These are phyloP conservation scores for Chrysogorgia sp. DNA, from an alignment of 92 coral and sea anemone species.

Conservation along the genomic window DNA sequence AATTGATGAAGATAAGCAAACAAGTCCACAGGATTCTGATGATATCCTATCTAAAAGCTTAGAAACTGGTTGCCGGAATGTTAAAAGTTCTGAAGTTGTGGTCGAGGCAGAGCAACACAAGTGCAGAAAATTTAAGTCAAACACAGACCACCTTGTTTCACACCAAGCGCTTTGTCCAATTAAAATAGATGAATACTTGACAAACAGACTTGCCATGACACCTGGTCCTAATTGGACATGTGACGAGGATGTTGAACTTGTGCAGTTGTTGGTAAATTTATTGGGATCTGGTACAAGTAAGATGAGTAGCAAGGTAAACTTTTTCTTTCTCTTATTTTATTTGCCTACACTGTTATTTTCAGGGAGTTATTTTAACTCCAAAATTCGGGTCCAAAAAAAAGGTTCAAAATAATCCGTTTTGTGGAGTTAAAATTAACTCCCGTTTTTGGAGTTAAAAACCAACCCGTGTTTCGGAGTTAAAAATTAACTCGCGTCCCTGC, in stretches of 20 bases:
- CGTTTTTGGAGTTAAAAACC: too few relatives aligned
- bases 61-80: background rate
- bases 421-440: too few relatives aligned
- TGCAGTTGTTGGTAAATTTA: slow-evolving; percentile 61
- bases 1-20: background rate
- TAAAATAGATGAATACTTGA: slow-evolving; percentile 61
- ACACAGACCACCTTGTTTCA: background rate
- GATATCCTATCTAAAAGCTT: background rate
- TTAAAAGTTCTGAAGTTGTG: background rate
- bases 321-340: slow-evolving; percentile 1
- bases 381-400: too few relatives aligned
- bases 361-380: too few relatives aligned
- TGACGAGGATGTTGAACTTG: slow-evolving; percentile 78
- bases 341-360: too few relatives aligned
- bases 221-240: slow-evolving; percentile 75
- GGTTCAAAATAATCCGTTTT: too few relatives aligned
- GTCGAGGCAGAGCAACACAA: background rate
- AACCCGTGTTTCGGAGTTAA: too few relatives aligned
- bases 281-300: slow-evolving; percentile 66
- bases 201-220: slow-evolving; percentile 52
- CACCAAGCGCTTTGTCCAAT: slow-evolving; percentile 33
- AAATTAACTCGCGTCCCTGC: too few relatives aligned
- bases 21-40: background rate
- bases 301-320: slow-evolving; percentile 77
- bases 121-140: background rate